Evolutionary conservation across 2,113 vertebrate genomes (phyloP).

Genomic region (Tetrao urogallus): DNA sequence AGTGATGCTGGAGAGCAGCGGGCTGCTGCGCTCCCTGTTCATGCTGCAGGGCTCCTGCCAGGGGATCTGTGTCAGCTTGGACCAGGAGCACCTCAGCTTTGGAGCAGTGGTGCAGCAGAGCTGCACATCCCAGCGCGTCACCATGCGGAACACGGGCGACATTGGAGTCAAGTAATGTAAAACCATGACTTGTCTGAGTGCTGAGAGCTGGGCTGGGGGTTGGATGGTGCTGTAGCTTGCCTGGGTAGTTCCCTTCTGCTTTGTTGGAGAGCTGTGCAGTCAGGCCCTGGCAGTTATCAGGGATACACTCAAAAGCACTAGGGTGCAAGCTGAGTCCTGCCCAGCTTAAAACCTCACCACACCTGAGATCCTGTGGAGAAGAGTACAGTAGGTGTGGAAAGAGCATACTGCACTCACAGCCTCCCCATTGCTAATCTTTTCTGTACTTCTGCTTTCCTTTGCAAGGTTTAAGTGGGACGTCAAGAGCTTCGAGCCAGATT

Average conservation of each 20-base stretch:
- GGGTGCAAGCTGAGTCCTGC: neutral
- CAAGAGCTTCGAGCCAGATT: constrained; percentile 76
- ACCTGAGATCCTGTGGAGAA: neutral
- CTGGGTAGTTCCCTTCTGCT: neutral
- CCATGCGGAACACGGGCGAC: constrained; percentile 85
- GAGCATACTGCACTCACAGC: neutral
- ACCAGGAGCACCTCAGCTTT: constrained; percentile 85
- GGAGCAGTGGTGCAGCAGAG: constrained; percentile 82
- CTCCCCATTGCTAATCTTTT: neutral
- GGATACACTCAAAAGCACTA: neutral
- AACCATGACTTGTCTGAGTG: neutral
- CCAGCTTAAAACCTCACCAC: neutral
- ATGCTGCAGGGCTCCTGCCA: constrained; percentile 85
- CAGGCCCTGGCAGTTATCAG: neutral
- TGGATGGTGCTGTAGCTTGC: neutral
- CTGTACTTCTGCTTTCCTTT: neutral
- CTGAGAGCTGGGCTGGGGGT: neutral
- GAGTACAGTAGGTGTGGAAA: neutral
- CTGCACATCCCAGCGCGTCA: constrained; percentile 69
- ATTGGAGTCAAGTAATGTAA: constrained; percentile 79
- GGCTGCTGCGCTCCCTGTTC: constrained; percentile 80
- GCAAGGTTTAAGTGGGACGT: constrained; percentile 88
- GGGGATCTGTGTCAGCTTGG: constrained; percentile 81
- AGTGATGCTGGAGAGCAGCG: constrained; percentile 79
- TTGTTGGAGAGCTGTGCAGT: neutral